Percentiles rank a stretch among this genome's conserved stretches.
These are phyloP conservation scores for Caenorhabditis tropicalis DNA, from an alignment of 1,140 invertebrate genomes.

Conservation along the genomic window DNA sequence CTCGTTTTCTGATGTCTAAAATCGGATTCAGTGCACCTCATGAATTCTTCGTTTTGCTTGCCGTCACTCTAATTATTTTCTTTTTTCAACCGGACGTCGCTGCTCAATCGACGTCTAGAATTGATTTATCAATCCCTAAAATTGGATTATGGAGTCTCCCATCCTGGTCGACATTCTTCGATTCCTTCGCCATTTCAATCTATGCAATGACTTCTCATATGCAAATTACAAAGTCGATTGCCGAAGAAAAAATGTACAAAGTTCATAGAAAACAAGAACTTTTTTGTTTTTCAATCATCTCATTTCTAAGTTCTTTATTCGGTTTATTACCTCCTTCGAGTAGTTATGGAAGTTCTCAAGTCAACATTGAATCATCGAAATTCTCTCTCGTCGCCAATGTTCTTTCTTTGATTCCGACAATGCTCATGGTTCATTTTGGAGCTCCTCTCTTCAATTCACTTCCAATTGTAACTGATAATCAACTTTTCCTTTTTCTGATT, in stretches of 20 bases:
- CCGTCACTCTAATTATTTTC: slow-evolving; percentile 10
- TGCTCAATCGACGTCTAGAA: background rate
- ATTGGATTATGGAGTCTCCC: background rate
- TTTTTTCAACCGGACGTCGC: slow-evolving; percentile 26
- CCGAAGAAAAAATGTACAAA: slow-evolving; percentile 39
- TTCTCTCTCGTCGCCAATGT: slow-evolving; percentile 4
- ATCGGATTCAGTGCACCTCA: slow-evolving; percentile 23
- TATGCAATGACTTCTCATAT: slow-evolving; percentile 18
- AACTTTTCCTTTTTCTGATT: background rate
- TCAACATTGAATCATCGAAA: slow-evolving; percentile 29
- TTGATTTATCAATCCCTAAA: slow-evolving; percentile 17
- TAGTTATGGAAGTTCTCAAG: slow-evolving; percentile 20
- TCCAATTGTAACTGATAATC: background rate
- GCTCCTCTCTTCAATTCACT: slow-evolving; percentile 13
- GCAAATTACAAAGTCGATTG: slow-evolving; percentile 33
- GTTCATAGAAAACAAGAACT: slow-evolving; percentile 12
- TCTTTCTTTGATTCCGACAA: slow-evolving; percentile 7
- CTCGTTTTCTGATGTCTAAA: background rate
- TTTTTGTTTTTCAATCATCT: slow-evolving; percentile 16
- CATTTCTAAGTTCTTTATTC: background rate
- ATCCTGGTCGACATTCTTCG: background rate
- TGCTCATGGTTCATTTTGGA: slow-evolving; percentile 37
- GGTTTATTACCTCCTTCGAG: slow-evolving; percentile 24
- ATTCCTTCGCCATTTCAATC: slow-evolving; percentile 20
- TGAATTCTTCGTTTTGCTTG: slow-evolving; percentile 1